phyloP scores from a whole-genome alignment of 2,888 invertebrate species.

The Congeria kusceri region DNA sequence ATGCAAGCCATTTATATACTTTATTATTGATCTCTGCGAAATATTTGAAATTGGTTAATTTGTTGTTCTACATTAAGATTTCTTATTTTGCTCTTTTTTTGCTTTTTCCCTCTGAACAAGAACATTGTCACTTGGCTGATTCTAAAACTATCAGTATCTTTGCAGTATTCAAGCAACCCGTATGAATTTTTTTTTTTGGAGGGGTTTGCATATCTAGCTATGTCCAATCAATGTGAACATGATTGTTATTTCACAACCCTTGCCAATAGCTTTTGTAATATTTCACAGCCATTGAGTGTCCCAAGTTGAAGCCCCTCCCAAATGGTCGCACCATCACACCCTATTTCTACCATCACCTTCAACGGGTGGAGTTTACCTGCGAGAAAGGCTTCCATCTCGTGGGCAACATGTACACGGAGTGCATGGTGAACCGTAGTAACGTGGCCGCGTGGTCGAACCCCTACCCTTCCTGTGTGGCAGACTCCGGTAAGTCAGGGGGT shows the following conservation, averaged over 20 bases:
- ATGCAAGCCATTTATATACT: too few species aligned
- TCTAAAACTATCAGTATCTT: too few species aligned
- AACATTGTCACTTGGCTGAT: too few species aligned
- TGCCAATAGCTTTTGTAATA: slow-evolving; percentile 17
- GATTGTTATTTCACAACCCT: too few species aligned
- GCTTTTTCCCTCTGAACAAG: too few species aligned
- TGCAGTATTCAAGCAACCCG: too few species aligned
- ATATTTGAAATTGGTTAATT: too few species aligned
- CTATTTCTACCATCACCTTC: slow-evolving; percentile 66
- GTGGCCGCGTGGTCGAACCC: slow-evolving; percentile 68
- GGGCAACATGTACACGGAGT: slow-evolving; percentile 72
- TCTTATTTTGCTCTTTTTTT: too few species aligned
- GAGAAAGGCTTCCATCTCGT: slow-evolving; percentile 65
- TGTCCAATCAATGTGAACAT: too few species aligned
- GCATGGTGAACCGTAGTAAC: slow-evolving; percentile 63
- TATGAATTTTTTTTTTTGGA: background rate
- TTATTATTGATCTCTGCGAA: too few species aligned
- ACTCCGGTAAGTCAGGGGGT: slow-evolving; percentile 29
- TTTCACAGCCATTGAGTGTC: slow-evolving; percentile 74
- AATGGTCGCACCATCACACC: slow-evolving; percentile 65
- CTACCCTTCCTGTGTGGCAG: slow-evolving; percentile 71
- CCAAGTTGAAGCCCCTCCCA: slow-evolving; percentile 67
- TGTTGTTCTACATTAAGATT: too few species aligned
- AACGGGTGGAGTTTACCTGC: slow-evolving; percentile 70
- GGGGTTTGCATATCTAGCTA: background rate